phyloP scores from a whole-genome alignment of 1,140 invertebrate species.

The Galendromus occidentalis region DNA sequence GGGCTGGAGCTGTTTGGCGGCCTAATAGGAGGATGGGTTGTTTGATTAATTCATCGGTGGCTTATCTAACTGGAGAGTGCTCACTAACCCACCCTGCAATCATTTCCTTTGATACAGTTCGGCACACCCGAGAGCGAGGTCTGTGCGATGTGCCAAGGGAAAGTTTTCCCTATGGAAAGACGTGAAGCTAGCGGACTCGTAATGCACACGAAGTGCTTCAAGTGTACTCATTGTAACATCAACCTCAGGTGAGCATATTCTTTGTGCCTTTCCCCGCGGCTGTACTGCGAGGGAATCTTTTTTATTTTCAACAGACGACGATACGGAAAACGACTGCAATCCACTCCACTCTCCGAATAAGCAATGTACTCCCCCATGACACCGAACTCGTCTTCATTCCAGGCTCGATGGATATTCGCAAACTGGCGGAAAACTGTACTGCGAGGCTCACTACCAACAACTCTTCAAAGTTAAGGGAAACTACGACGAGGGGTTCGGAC shows the following conservation, averaged over 20 bases:
- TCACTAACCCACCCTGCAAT: no score
- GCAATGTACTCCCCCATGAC: not conserved
- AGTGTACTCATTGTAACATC: constrained; percentile 52
- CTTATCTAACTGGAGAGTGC: no score
- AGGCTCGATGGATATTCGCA: constrained; percentile 55
- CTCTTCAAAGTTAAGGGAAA: constrained; percentile 62
- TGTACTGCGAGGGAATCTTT: no score
- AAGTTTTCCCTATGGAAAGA: constrained; percentile 58
- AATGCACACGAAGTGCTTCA: constrained; percentile 56
- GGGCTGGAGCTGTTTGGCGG: no score
- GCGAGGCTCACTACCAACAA: constrained; percentile 57
- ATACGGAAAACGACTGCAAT: no score
- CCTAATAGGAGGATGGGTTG: no score
- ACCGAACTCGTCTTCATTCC: constrained; percentile 21
- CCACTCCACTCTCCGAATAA: no score
- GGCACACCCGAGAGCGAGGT: constrained; percentile 28
- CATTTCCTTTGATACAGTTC: not conserved
- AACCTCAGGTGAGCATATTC: constrained; percentile 41
- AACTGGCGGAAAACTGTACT: constrained; percentile 52
- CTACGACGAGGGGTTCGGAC: constrained; percentile 54
- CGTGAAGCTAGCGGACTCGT: constrained; percentile 49
- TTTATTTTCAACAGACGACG: no score
- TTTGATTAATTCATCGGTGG: no score
- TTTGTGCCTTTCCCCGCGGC: no score
- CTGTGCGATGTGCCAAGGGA: constrained; percentile 48